Evolutionary conservation across 35 echinoderm and acorn worm genomes (phyloP).

Genomic region (Eucidaris tribuloides): DNA sequence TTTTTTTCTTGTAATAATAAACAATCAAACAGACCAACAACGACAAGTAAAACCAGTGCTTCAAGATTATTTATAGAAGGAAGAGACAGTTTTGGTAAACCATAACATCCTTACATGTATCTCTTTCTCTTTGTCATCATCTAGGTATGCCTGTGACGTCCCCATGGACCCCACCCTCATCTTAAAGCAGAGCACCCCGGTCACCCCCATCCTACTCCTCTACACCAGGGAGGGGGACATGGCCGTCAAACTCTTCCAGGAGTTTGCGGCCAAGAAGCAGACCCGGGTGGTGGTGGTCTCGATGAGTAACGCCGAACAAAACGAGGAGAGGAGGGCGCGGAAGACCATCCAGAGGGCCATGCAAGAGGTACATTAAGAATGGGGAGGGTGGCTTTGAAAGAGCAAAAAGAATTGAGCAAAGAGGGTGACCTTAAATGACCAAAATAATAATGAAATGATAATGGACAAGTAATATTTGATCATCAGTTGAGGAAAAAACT

Average conservation of each 20-base stretch:
- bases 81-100: no score
- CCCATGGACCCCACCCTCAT: conserved; percentile 56
- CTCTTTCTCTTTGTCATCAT: neutral
- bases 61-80: no score
- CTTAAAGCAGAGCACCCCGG: conserved; percentile 56
- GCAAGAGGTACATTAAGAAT: conserved; percentile 66
- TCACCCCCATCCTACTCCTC: conserved; percentile 78
- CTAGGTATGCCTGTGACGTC: conserved; percentile 72
- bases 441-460: no score
- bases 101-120: no score
- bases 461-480: no score
- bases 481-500: no score
- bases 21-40: no score
- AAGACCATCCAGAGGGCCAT: conserved; percentile 81
- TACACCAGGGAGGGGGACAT: conserved; percentile 85
- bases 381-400: neutral
- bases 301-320: conserved; percentile 61
- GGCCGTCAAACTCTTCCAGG: conserved; percentile 79
- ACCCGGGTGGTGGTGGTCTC: conserved; percentile 23
- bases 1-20: no score
- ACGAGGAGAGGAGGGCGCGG: conserved; percentile 71
- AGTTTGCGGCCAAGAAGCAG: conserved; percentile 86
- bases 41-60: no score
- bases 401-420: no score
- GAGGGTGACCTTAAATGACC: no score